Conservation (phyloP, 2,113 vertebrate genomes). For the Nerophis lumbriciformis region DNA sequence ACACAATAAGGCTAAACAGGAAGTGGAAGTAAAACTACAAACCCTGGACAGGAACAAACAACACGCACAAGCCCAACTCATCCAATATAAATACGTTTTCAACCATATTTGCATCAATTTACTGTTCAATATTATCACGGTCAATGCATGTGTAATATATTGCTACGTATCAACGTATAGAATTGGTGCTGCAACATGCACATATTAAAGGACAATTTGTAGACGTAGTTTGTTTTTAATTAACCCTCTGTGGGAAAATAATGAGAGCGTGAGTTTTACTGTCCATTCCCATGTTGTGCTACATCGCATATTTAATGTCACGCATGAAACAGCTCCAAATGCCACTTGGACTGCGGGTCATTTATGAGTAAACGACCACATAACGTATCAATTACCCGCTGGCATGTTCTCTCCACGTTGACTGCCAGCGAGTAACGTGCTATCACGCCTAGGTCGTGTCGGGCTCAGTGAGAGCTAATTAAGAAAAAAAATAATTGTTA, state of each 20-base stretch:
- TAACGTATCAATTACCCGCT: slow-evolving; percentile 33
- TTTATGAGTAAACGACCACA: slow-evolving; percentile 17
- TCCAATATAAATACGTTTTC: no score
- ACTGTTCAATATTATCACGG: no score
- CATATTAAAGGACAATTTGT: no score
- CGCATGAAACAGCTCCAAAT: slow-evolving; percentile 3
- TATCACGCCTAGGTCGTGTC: slow-evolving; percentile 22
- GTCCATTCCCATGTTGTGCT: slow-evolving; percentile 1
- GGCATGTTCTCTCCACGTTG: slow-evolving; percentile 22
- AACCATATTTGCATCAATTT: no score
- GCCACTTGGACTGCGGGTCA: slow-evolving; percentile 5
- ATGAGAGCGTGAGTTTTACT: not conserved
- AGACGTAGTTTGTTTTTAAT: no score
- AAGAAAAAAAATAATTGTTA: slow-evolving; percentile 45
- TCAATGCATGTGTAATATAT: no score
- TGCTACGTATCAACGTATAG: no score
- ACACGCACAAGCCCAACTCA: no score
- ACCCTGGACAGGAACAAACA: no score
- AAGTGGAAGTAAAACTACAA: no score
- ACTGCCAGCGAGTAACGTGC: not conserved
- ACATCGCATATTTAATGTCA: not conserved
- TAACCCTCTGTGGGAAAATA: not conserved
- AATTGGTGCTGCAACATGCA: no score
- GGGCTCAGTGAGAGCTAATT: slow-evolving; percentile 42
- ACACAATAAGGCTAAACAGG: no score